phyloP scores from a whole-genome alignment of 2,797 vertebrate species.

The Martes flavigula region DNA sequence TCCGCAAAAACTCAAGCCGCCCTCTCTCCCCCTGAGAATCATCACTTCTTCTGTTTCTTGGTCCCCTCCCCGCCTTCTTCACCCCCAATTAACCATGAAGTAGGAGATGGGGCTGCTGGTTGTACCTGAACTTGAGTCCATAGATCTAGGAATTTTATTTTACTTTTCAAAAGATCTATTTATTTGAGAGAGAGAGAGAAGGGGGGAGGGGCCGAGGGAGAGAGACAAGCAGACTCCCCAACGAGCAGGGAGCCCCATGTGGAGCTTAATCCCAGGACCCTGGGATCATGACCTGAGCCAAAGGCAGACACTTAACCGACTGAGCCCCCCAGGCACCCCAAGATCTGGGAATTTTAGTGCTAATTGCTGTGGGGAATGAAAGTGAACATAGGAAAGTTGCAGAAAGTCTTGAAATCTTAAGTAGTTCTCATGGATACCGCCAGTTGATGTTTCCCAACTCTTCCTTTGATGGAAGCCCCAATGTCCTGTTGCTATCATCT shows the following conservation, averaged over 20 bases:
- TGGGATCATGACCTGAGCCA: background rate
- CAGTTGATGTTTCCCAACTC: background rate
- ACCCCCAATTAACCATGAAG: background rate
- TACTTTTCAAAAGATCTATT: background rate
- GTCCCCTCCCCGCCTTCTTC: rapidly evolving
- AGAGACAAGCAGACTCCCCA: background rate
- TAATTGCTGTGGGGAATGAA: background rate
- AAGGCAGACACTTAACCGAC: background rate
- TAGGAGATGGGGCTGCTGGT: background rate
- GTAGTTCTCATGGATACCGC: background rate
- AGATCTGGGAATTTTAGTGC: background rate
- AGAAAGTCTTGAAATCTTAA: background rate
- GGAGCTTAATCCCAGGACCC: background rate
- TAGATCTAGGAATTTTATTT: background rate
- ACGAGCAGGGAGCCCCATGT: background rate
- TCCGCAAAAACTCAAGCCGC: background rate
- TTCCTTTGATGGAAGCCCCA: background rate
- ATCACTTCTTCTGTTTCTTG: background rate
- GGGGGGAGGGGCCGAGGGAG: too few species aligned
- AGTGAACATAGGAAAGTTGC: background rate
- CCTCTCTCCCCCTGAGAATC: background rate
- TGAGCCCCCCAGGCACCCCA: background rate
- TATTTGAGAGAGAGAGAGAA: background rate
- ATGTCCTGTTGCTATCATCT: background rate
- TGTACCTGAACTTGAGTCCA: background rate